Percentiles rank a stretch among this genome's conserved stretches.
Conservation (phyloP, 1,140 invertebrate species). For the Drosophila asahinai region DNA sequence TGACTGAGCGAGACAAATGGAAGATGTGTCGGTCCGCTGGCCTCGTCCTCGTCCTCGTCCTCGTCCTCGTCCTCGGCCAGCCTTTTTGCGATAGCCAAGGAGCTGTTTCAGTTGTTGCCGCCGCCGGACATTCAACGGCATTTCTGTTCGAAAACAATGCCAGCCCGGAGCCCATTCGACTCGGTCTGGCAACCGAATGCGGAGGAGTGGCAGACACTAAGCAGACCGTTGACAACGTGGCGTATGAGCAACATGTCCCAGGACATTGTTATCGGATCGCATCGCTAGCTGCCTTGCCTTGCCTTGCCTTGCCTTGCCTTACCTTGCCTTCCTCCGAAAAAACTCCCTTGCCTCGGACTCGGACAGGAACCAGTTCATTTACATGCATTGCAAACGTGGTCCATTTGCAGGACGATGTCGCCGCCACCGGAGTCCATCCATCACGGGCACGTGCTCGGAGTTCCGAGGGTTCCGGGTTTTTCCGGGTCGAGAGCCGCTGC, state of each 20-base stretch:
- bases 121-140: slow-evolving; percentile 42
- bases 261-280: slow-evolving; percentile 44
- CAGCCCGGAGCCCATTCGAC: slow-evolving; percentile 16
- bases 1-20: slow-evolving; percentile 45
- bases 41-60: slow-evolving; percentile 2
- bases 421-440: slow-evolving; percentile 64
- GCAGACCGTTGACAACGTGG: slow-evolving; percentile 68
- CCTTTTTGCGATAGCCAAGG: slow-evolving; percentile 42
- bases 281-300: neutral
- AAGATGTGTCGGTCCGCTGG: slow-evolving; percentile 44
- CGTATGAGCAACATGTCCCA: slow-evolving; percentile 58
- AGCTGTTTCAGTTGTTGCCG: slow-evolving; percentile 36
- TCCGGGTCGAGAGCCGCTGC: neutral
- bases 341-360: neutral
- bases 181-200: slow-evolving; percentile 5
- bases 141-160: slow-evolving; percentile 43
- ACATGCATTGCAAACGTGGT: slow-evolving; percentile 74
- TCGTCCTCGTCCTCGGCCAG: slow-evolving; percentile 16
- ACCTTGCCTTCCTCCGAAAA: neutral
- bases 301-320: neutral
- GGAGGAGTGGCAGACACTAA: slow-evolving; percentile 59
- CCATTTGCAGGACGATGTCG: slow-evolving; percentile 41
- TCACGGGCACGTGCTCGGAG: slow-evolving; percentile 63
- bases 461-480: neutral
- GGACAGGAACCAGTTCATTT: slow-evolving; percentile 72